These are phyloP conservation scores for Trogon surrucura DNA, from an alignment of 2,113 vertebrate species.

Conservation along the genomic window DNA sequence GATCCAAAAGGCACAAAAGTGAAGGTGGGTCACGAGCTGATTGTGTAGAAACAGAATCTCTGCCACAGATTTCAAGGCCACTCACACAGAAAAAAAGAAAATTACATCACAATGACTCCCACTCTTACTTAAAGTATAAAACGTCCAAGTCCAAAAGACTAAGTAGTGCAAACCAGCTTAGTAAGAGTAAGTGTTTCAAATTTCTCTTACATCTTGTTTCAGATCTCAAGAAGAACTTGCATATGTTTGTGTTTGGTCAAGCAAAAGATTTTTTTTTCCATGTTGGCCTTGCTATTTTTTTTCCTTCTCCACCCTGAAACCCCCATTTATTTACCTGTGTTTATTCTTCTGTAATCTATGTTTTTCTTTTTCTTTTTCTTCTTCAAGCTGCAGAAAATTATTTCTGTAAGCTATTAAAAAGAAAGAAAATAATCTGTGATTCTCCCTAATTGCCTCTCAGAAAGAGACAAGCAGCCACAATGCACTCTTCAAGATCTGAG, in stretches of 20 bases:
- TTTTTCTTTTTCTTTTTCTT: neutral
- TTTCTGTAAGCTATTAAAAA: neutral
- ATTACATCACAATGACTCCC: neutral
- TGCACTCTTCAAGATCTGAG: neutral
- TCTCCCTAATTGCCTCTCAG: neutral
- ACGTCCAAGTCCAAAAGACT: neutral
- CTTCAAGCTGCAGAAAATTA: neutral
- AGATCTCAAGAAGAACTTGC: neutral
- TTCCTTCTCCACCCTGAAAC: neutral
- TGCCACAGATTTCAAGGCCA: neutral
- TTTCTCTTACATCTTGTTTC: neutral
- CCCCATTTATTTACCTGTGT: neutral
- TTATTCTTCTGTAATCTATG: neutral
- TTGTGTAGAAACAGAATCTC: neutral
- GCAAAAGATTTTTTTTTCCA: neutral
- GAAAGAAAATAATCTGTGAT: neutral
- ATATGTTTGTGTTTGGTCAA: neutral
- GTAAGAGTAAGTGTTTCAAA: neutral
- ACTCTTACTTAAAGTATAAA: neutral
- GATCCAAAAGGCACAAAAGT: neutral
- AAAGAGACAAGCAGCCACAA: neutral
- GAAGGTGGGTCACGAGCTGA: neutral
- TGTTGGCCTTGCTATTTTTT: neutral
- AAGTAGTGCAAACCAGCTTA: neutral
- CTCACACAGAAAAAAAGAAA: neutral